Base-by-base conservation (phyloP, 1,140 invertebrate genomes). In the Ceratina japonica region DNA sequence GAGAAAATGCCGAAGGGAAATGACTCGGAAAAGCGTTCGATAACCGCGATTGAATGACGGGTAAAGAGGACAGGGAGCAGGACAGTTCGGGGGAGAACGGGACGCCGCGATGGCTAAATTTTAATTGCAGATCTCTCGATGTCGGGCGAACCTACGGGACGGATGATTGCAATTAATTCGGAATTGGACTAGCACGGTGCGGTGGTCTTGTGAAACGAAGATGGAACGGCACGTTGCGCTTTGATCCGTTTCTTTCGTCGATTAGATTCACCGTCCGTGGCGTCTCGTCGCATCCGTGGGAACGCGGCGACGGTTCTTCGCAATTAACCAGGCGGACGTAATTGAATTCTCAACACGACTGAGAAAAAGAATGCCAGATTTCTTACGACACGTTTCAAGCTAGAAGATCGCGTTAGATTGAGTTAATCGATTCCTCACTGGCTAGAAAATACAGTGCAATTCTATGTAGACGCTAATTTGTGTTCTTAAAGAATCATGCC, bases 111-210 rank as follows among this genome's bases (percentile, higher is more conserved):
- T 12, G 22, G 27, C 15, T 52, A 77, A 70, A 77, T 70, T 77
- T 77, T 70, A 77, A 77, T 77, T 70, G 66, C 75, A 77, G 66
- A 70, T 76, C 63, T 56, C 61, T 66, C 62, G 73, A 65, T 75
- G 31, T 58, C 65, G 75, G 20, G 44, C 75, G 54, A 24, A 61
- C n/a, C 22, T 75, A 0, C 44, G 58, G 63, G 49, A 75, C 37
- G 64, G 61, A 66, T 70, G 66, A 77, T 70, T 77, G 54, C 65
- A 77, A 77, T 77, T 77, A 77, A 70, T 77, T 70, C 66, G 22
- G 66, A 70, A 77, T 70, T 59, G 65, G 52, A 24, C 58, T 16
- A 15, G 4, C 65, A 22, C 13, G 22, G 37, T 44, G 37, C 37
- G 37, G 37, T 10, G 37, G 37, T 44, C 37, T 44, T 44, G 37